Percentiles rank a stretch among this genome's conserved stretches.
phyloP scores from a whole-genome alignment of 23 tunicate species.

The Aplidium turbinatum region DNA sequence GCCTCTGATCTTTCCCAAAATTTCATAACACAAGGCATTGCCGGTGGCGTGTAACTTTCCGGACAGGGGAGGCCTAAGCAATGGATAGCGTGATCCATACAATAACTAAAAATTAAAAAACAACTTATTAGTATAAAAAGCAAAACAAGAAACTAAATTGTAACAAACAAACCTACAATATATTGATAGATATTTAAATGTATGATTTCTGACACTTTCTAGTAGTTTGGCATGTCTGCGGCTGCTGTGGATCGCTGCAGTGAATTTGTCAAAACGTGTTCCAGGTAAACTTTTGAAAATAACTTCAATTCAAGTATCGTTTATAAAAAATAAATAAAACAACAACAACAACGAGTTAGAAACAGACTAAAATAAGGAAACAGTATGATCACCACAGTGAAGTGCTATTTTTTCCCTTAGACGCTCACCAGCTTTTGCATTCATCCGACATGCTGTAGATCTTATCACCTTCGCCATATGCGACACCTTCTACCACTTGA shows the following conservation, averaged over 20 bases:
- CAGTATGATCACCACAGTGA: neutral
- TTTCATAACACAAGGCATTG: constrained; percentile 79
- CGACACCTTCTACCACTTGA: constrained; percentile 74
- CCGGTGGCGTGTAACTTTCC: constrained; percentile 66
- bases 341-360: neutral
- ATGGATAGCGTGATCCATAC: constrained; percentile 96
- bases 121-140: too few relatives aligned
- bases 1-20: constrained; percentile 68
- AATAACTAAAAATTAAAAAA: constrained; percentile 82
- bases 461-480: constrained; percentile 94
- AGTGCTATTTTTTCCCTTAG: too few relatives aligned
- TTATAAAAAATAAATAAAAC: too few relatives aligned
- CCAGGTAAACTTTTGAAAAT: too few relatives aligned
- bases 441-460: constrained; percentile 95
- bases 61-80: constrained; percentile 99
- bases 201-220: too few relatives aligned
- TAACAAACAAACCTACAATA: too few relatives aligned
- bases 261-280: too few relatives aligned
- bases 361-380: neutral
- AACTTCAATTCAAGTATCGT: too few relatives aligned
- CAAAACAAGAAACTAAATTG: too few relatives aligned
- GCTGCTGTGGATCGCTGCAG: too few relatives aligned
- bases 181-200: too few relatives aligned
- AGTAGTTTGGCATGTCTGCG: too few relatives aligned
- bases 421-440: constrained; percentile 93